phyloP scores from a whole-genome alignment of 2,113 vertebrate species.

The Takifugu flavidus region DNA sequence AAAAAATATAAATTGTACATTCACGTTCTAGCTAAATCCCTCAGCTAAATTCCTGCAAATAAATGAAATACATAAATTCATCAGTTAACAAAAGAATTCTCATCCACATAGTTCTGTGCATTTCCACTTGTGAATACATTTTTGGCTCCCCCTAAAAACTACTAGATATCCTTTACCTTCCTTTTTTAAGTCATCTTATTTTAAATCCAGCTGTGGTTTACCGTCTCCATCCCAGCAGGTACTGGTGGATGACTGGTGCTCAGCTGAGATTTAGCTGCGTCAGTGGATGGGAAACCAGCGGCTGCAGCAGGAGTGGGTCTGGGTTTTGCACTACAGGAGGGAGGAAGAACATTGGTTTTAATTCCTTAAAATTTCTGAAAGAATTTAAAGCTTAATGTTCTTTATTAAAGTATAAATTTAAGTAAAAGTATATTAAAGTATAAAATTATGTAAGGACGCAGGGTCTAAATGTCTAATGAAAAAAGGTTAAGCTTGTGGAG shows the following conservation, averaged over 20 bases:
- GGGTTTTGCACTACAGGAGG: conserved; percentile 63
- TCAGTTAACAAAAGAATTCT: conserved; percentile 58
- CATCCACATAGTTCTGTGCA: conserved; percentile 25
- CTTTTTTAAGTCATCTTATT: conserved; percentile 6
- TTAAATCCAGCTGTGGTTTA: background rate
- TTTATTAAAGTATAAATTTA: too few species aligned
- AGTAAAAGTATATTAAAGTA: too few species aligned
- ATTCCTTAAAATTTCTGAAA: background rate
- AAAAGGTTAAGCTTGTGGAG: too few species aligned
- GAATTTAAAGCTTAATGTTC: background rate
- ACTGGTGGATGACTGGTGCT: conserved; percentile 42
- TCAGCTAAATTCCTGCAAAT: conserved; percentile 63
- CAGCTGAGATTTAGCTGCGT: conserved; percentile 71
- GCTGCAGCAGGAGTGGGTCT: conserved; percentile 71
- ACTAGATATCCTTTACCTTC: background rate
- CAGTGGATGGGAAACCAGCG: conserved; percentile 67
- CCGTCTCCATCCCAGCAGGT: conserved; percentile 11
- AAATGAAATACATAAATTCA: conserved; percentile 69
- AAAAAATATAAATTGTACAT: conserved; percentile 22
- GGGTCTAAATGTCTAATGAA: too few species aligned
- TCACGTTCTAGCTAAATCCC: conserved; percentile 68
- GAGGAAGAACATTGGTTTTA: background rate
- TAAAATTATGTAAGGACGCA: too few species aligned
- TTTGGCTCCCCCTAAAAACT: conserved; percentile 17
- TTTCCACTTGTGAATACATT: conserved; percentile 10